Conservation (phyloP, 2,113 vertebrate species). For the Sorex fumeus region DNA sequence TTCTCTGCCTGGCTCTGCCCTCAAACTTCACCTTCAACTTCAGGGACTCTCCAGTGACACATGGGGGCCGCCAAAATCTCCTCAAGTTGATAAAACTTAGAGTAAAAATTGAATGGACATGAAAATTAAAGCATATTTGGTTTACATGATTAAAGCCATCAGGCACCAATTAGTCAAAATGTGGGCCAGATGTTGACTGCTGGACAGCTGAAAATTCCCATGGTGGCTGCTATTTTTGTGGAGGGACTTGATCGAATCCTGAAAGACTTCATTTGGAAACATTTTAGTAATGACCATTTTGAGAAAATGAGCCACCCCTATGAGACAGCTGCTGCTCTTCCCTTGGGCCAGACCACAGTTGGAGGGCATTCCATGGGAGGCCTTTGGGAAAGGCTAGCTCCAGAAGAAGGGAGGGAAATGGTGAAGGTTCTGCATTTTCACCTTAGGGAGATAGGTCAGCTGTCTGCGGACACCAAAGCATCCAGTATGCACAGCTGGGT, state of each 20-base stretch:
- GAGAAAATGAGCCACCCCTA: neutral
- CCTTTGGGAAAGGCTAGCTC: neutral
- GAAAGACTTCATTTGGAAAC: neutral
- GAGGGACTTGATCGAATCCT: neutral
- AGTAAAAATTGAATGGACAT: conserved; percentile 16
- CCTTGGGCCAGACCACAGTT: neutral
- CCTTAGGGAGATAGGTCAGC: neutral
- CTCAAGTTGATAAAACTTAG: neutral
- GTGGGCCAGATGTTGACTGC: neutral
- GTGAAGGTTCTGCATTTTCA: neutral
- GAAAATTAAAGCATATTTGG: conserved; percentile 10
- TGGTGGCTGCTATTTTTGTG: neutral
- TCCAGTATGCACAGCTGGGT: neutral
- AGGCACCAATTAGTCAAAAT: neutral
- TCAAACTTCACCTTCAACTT: neutral
- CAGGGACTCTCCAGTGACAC: neutral
- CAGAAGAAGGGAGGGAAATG: neutral
- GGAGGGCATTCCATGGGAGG: neutral
- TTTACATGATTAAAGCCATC: neutral
- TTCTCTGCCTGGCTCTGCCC: neutral
- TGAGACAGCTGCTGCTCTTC: neutral
- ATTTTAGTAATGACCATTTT: neutral
- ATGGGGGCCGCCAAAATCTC: neutral
- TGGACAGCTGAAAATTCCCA: neutral
- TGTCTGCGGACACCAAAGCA: neutral